A percentile compares a stretch with the other conserved stretches of the same genome.
Conservation (phyloP, 2,113 vertebrate genomes). For the Albula glossodonta region DNA sequence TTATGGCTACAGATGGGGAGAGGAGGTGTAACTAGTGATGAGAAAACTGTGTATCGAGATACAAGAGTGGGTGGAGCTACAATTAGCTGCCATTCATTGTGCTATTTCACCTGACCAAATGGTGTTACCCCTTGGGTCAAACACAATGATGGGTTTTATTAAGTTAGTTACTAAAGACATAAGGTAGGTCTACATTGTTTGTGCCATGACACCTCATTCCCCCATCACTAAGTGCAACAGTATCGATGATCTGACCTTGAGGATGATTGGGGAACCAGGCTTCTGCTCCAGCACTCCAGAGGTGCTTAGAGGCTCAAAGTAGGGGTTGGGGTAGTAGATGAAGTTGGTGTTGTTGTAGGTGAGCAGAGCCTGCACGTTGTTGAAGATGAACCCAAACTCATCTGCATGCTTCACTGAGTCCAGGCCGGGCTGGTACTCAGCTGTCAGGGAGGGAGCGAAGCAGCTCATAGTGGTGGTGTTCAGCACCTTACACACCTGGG, state of each 20-base stretch:
- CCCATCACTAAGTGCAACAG: background rate
- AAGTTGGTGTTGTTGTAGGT: conserved; percentile 97
- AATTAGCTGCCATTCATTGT: no score
- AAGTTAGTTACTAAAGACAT: no score
- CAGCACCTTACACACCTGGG: conserved; percentile 85
- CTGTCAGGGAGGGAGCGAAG: conserved; percentile 81
- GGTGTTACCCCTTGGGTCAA: no score
- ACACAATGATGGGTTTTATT: no score
- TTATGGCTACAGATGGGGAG: no score
- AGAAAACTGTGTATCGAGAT: no score
- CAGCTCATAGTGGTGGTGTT: conserved; percentile 87
- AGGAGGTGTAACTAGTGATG: no score
- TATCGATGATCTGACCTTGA: conserved; percentile 77
- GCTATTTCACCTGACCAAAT: no score
- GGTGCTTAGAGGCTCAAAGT: conserved; percentile 88
- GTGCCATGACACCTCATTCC: no score
- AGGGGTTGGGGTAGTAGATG: conserved; percentile 94
- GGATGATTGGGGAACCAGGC: conserved; percentile 92
- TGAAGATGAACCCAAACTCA: conserved; percentile 96
- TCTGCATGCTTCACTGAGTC: conserved; percentile 88
- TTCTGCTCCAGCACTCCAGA: conserved; percentile 90
- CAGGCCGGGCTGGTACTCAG: conserved; percentile 80
- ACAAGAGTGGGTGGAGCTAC: no score
- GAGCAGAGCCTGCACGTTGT: conserved; percentile 91
- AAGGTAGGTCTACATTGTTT: no score